These are phyloP conservation scores for Rana temporaria DNA, from an alignment of 2,113 vertebrate species.

Conservation along the genomic window DNA sequence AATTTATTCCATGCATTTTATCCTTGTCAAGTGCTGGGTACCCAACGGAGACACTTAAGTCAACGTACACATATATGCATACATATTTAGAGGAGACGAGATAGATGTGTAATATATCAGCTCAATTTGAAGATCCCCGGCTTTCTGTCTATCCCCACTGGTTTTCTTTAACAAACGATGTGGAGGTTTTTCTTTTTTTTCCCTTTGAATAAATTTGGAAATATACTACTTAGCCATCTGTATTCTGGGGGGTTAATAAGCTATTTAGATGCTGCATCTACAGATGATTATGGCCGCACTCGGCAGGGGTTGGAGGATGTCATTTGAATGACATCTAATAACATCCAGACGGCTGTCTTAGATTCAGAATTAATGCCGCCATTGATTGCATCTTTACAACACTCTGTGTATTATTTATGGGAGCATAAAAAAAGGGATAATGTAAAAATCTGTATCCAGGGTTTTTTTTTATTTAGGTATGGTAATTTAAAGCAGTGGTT, in stretches of 20 bases:
- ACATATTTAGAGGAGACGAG: background rate
- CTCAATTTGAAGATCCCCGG: too few relatives aligned
- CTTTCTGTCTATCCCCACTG: background rate
- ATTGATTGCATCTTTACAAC: too few relatives aligned
- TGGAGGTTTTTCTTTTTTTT: too few relatives aligned
- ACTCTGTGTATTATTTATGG: too few relatives aligned
- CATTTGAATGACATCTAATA: background rate
- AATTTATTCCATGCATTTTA: constrained; percentile 25
- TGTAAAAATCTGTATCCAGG: too few relatives aligned
- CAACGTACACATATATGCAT: constrained; percentile 15
- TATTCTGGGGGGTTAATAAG: background rate
- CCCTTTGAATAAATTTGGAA: background rate
- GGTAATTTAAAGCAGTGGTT: too few relatives aligned
- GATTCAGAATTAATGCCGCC: background rate
- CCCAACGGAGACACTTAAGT: background rate
- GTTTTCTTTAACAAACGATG: background rate
- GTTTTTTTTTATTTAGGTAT: too few relatives aligned
- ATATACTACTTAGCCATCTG: background rate
- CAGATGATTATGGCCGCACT: background rate
- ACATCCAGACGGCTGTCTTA: background rate
- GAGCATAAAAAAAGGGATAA: too few relatives aligned
- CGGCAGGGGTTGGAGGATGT: background rate
- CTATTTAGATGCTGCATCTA: background rate
- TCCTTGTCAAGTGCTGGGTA: background rate
- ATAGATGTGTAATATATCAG: background rate